phyloP scores from a whole-genome alignment of 2,113 vertebrate genomes.

The Alosa alosa region DNA sequence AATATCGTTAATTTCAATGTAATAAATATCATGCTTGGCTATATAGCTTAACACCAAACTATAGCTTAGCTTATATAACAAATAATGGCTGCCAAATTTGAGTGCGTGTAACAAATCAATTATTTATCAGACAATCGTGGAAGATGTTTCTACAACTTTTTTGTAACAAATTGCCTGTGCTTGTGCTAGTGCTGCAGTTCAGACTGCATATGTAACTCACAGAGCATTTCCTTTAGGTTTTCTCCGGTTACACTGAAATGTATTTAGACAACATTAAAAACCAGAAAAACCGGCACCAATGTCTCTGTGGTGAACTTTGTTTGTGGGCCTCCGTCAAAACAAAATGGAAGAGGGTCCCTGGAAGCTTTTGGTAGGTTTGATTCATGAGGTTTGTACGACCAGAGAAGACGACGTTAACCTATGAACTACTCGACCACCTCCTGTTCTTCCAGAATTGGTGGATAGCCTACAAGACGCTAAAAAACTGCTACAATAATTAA shows the following conservation, averaged over 20 bases:
- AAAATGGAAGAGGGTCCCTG: slow-evolving; percentile 48
- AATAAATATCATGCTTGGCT: neutral
- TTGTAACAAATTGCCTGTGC: neutral
- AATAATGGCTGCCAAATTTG: neutral
- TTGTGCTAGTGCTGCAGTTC: neutral
- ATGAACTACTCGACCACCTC: slow-evolving; percentile 48
- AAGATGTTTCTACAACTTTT: neutral
- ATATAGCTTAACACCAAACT: neutral
- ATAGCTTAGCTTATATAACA: neutral
- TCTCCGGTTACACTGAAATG: slow-evolving; percentile 53
- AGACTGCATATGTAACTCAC: slow-evolving; percentile 40
- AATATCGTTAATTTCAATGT: neutral
- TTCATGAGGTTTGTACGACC: slow-evolving; percentile 51
- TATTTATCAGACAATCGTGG: neutral
- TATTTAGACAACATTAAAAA: slow-evolving; percentile 53
- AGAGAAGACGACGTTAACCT: slow-evolving; percentile 42
- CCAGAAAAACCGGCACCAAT: slow-evolving; percentile 40
- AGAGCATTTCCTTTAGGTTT: slow-evolving; percentile 38
- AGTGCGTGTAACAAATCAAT: neutral
- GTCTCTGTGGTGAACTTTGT: slow-evolving; percentile 49
- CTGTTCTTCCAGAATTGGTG: slow-evolving; percentile 52
- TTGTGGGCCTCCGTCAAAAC: slow-evolving; percentile 19
- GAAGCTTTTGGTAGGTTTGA: slow-evolving; percentile 38
- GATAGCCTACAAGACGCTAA: slow-evolving; percentile 29
- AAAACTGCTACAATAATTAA: slow-evolving; percentile 50